Base-by-base conservation (phyloP, 2,113 vertebrate species). In the Tetrao urogallus region DNA sequence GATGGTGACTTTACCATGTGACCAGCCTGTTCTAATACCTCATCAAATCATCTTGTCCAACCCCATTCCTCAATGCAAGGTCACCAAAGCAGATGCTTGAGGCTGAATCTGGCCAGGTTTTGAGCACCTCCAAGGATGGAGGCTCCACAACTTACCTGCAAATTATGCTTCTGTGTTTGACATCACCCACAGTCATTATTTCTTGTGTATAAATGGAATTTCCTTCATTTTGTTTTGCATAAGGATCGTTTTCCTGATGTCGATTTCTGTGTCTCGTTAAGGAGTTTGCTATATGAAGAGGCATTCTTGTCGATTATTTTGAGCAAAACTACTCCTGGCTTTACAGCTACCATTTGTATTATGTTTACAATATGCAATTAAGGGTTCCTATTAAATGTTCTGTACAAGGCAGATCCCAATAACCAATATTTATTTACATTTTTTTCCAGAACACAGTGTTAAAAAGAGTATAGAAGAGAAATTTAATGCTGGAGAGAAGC, bases 351-450 rank as follows among this genome's bases (percentile, higher is more conserved):
- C 24, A 27, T 93, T 94, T 86, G 10, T 95, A 69, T 75, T 90
- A 40, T 30, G 36, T 90, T 96, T 95, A 82, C 79, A 92, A 60
- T 42, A 36, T 32, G 22, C 70, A 86, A 90, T 96, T 95, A 92
- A 94, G 77, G 66, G 18, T 65, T 84, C 48, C 65, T 82, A 78
- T 92, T 96, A 90, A 75, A 65, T 61, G 40, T 72, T 86, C 65
- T 67, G 28, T 52, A 60, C 28, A 47, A 86, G 65, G 72, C 82
- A 90, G 42, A 81, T 81, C 76, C 45, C 82, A 95, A 74, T 91
- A 92, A 86, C 88, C 69, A 74, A 83, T 74, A 84, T 89, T 96
- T 95, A 90, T 90, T 91, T 90, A 83, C 19, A 10, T 90, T 91
- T 94, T 79, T 88, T 92, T 66, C 60, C 52, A 82, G 74, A 94